These are phyloP conservation scores for Drosophila kanapiae DNA, from an alignment of 1,140 invertebrate genomes.

Conservation along the genomic window DNA sequence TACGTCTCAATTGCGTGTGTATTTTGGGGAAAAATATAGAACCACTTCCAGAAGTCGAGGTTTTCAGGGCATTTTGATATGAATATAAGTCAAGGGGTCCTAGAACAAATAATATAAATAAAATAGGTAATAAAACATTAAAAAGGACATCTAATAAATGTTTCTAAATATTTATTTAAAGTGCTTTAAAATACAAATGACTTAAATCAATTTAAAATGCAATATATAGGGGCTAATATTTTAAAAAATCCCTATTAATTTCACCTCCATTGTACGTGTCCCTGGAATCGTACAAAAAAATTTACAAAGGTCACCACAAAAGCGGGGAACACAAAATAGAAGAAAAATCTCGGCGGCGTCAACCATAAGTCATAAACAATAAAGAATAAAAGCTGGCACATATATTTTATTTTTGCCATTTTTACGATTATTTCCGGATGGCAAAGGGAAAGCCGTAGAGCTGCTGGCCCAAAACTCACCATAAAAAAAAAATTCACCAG, in stretches of 20 bases:
- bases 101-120: neutral
- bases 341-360: slow-evolving; percentile 20
- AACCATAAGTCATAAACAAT: slow-evolving; percentile 33
- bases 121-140: neutral
- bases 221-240: no score
- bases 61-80: neutral
- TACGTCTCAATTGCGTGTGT: slow-evolving; percentile 52
- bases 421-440: slow-evolving; percentile 37
- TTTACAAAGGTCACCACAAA: slow-evolving; percentile 17
- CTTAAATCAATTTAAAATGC: no score
- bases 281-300: slow-evolving; percentile 29
- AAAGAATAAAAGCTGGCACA: slow-evolving; percentile 30
- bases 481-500: slow-evolving; percentile 11
- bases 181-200: neutral
- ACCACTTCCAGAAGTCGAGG: no score
- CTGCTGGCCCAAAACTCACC: slow-evolving; percentile 48
- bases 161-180: no score
- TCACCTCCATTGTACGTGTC: slow-evolving; percentile 4
- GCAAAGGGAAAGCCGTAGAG: slow-evolving; percentile 55
- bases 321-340: slow-evolving; percentile 2
- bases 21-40: neutral
- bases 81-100: neutral
- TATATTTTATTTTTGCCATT: slow-evolving; percentile 52
- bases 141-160: neutral
- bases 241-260: neutral